Base-by-base conservation (phyloP, 2,888 invertebrate species). In the Hirtodrosophila cameraria region DNA sequence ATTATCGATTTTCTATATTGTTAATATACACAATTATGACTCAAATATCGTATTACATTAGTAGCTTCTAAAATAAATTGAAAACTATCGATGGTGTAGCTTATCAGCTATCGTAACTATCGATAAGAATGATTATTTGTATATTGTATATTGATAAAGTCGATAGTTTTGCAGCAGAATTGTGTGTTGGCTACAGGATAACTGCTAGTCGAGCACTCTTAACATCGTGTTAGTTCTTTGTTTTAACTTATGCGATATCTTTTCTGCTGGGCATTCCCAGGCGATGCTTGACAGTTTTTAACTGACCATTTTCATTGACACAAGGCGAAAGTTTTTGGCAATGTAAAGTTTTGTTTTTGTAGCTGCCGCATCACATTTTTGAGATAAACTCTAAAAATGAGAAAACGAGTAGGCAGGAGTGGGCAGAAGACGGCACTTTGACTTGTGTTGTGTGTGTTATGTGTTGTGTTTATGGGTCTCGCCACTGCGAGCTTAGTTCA, bases 291-390 rank as follows among this genome's bases (percentile, higher is more conserved):
- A 64, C 85, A 75, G 64, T 82, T 81, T 84, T 85, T 62, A 65
- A 63, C 74, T 86, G 77, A 79, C 82, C 82, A 68, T 63, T 73
- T 67, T 62, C 70, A 70, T 64, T 58, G 69, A 54, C 59, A 60
- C 54, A 30, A 68, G 60, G 55, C 58, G 55, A 79, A 86, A 83
- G 69, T 80, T 76, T 71, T 52, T 27, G 42, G 59, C 59, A 49
- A 59, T 73, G 73, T 68, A 49, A 59, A 76, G 73, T 68, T 43
- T 35, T 23, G 23, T 6, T 55, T 55, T 55, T 55, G 46, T 48
- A 35, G 35, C 53, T 36, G 43, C 43, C 28, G 23, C 23, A 23
- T 61, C 60, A 76, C 77, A 75, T 79, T 66, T 67, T 64, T 58
- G 45, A 66, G 63, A 71, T 84, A 65, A 66, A 59, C 73, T 78